Base-by-base conservation (phyloP, 2,113 vertebrate species). In the Corydoras sp. region DNA sequence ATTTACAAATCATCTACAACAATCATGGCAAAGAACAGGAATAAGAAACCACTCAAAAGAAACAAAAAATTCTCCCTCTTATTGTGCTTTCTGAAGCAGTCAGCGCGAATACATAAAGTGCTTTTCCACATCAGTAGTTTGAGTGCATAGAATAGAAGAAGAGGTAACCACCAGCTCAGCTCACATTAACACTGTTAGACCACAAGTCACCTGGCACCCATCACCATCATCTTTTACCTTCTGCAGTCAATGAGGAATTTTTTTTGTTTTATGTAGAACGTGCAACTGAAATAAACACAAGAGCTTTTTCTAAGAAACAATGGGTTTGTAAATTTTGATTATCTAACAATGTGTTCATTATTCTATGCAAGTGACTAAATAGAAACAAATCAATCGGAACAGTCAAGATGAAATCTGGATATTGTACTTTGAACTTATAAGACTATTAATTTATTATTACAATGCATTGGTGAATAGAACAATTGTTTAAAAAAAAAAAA, bases 111-210 rank as follows among this genome's bases (percentile, higher is more conserved):
- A 69, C 73, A 80, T 88, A 89, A 88, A 89, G 88, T 90, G 89
- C 86, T 10, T 77, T 81, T 43, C 76, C 81, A 80, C 76, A 74
- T 87, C 85, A 90, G 89, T 89, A 89, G 85, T 86, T 80, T 77
- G 68, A 84, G 81, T 83, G 83, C 85, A 87, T 82, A 80, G 80
- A 71, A 74, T 71, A 79, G 72, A 75, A 48, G 74, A 76, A 76
- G 68, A 69, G 10, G 14, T 29, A 2, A 18, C 31, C 11, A 51
- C 30, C 10, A 11, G 24, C 56, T 14, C 43, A 35, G 13, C 35
- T 43, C 18, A 62, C 54, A 59, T 64, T 12, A 51, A 30, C 43
- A 43, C 67, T 72, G 11, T 58, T 31, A 56, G 24, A n/a, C 43
- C 55, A 24, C 18, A 59, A 32, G 51, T 59, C 50, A 56, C 35